Percentiles rank a stretch among this genome's conserved stretches.
Conservation (phyloP, 2,888 invertebrate species). For the Eubasilissa splendida region DNA sequence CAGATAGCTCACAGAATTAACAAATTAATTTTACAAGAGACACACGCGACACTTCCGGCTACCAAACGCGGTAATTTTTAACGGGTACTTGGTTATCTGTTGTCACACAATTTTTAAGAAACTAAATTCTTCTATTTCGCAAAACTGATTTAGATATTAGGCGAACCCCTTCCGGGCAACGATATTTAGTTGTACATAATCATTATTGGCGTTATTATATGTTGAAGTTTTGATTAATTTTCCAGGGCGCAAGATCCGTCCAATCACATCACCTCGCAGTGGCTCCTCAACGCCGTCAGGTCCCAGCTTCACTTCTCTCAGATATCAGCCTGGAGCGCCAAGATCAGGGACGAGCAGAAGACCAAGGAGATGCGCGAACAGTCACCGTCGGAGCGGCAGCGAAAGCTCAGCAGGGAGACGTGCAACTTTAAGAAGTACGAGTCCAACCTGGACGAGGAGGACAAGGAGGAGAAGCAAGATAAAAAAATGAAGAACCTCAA, state of each 20-base stretch:
- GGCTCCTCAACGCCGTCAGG: constrained; percentile 92
- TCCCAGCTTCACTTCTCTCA: constrained; percentile 98
- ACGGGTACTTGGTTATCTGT: no score
- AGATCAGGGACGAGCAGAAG: constrained; percentile 60
- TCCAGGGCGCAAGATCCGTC: constrained; percentile 69
- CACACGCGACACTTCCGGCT: no score
- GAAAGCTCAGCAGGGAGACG: constrained; percentile 70
- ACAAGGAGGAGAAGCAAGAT: constrained; percentile 63
- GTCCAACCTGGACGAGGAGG: constrained; percentile 66
- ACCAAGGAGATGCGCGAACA: constrained; percentile 53
- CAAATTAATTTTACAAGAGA: no score
- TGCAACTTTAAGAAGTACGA: constrained; percentile 71
- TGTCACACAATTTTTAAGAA: no score
- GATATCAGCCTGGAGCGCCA: constrained; percentile 91
- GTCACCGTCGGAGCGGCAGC: constrained; percentile 62
- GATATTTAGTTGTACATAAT: no score
- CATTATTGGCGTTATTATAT: not conserved
- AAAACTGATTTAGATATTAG: no score
- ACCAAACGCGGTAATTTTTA: no score
- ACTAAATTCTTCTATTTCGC: no score
- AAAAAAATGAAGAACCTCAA: constrained; percentile 63
- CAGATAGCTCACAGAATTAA: no score
- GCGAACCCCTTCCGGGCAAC: no score
- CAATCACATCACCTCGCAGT: constrained; percentile 74
- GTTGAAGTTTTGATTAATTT: constrained; percentile 50